Base-by-base conservation (phyloP, 2,797 vertebrate genomes). In the Phrynocephalus guinanensis region DNA sequence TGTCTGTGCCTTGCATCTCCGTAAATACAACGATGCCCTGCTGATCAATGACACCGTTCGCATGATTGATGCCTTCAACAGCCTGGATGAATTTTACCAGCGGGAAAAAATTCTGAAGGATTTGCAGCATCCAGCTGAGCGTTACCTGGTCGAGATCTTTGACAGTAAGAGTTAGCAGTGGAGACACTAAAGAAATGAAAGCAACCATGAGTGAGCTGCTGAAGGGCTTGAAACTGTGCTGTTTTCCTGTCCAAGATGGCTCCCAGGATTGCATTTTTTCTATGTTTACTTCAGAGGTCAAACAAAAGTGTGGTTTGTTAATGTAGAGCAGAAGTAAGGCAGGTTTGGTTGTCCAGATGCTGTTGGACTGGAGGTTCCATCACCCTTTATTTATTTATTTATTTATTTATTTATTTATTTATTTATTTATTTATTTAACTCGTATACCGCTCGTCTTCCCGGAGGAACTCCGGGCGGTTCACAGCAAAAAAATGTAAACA, bases 1-100 rank as follows among this genome's bases (percentile, higher is more conserved):
- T 1, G 96, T 97, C 78, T 98, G 98, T 0, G 98, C 98, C 0
- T 70, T 97, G 24, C 98, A 99, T 95, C 97, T 99, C 76, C 95
- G 98, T 82, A 90, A 96, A 86, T 99, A 99, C 96, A 99, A 99
- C 0, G 98, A 99, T 0, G 97, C 98, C 0, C 92, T 99, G 93
- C 96, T 99, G 84, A 96, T 98, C 95, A 97, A 98, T 0, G 98
- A 98, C 94, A 96, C 98, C 0, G 96, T 99, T 90, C 95, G 98
- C 3, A 98, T 98, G 95, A 86, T 95, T 15, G 98, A 99, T 0
- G 98, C 98, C 1, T 97, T 98, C 87, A 33, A 48, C 9, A 88
- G 88, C 50, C 96, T 99, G 26, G 87, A 95, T 28, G 91, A 95
- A 0, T 99, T 98, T 96, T 98, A 99, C 87, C 1, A 0, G 0